Conservation (phyloP, 2,113 vertebrate genomes). For the Semnornis frantzii region DNA sequence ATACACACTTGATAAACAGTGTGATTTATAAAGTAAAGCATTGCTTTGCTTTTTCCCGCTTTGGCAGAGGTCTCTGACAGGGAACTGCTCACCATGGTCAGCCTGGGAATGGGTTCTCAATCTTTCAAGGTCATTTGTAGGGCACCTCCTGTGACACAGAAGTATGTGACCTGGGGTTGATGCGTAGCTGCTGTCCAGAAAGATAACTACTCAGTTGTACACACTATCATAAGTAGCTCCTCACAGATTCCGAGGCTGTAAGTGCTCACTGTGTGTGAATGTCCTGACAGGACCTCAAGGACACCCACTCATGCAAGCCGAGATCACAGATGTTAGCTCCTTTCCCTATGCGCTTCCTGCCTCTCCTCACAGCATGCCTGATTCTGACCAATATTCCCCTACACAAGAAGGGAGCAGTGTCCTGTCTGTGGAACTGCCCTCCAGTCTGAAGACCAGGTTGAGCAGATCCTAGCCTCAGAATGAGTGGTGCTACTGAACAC, state of each 20-base stretch:
- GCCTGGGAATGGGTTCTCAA: background rate
- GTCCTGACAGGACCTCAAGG: accelerated
- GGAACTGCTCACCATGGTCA: background rate
- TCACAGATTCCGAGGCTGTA: background rate
- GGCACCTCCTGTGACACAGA: background rate
- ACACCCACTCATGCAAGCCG: background rate
- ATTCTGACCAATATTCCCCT: accelerated
- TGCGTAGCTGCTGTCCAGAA: background rate
- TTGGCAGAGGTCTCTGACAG: background rate
- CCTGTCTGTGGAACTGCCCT: background rate
- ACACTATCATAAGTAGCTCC: background rate
- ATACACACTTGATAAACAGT: background rate
- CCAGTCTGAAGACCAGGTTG: background rate
- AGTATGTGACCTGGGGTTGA: background rate
- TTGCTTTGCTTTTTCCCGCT: background rate
- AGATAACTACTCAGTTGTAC: background rate
- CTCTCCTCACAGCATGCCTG: accelerated
- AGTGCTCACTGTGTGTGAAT: accelerated
- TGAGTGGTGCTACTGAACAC: background rate
- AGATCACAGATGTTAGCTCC: background rate
- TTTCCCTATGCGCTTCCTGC: background rate
- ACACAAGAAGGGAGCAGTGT: background rate
- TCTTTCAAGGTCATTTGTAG: background rate
- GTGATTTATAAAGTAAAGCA: background rate
- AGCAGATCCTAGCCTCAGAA: background rate